Evolutionary conservation across 2,888 invertebrate genomes (phyloP).

Genomic region (Limnephilus auricula): DNA sequence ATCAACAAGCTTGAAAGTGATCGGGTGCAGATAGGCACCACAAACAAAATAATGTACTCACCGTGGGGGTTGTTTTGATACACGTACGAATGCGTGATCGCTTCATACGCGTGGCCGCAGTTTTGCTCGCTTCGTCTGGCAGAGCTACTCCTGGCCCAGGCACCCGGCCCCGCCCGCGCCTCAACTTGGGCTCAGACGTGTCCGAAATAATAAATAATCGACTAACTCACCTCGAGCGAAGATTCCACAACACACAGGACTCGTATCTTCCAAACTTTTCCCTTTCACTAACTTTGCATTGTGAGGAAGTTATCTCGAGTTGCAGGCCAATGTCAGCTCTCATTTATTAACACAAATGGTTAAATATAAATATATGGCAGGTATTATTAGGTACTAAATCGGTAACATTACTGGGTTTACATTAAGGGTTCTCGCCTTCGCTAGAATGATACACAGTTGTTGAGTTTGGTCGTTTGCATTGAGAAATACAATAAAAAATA

Average conservation of each 20-base stretch:
- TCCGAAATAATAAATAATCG: conserved; percentile 33
- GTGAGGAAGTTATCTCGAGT: neutral
- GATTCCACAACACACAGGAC: neutral
- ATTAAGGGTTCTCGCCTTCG: too few relatives aligned
- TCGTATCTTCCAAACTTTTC: neutral
- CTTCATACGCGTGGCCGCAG: neutral
- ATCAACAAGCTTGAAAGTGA: neutral
- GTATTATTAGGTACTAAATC: too few relatives aligned
- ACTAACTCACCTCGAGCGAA: conserved; percentile 37
- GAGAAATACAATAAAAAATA: too few relatives aligned
- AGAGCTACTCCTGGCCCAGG: neutral
- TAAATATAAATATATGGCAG: too few relatives aligned
- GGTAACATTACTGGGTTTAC: too few relatives aligned
- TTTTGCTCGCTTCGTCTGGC: neutral
- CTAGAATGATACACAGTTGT: too few relatives aligned
- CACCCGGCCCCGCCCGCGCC: neutral
- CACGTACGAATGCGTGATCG: neutral
- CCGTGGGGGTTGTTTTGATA: neutral
- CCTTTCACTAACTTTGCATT: conserved; percentile 26
- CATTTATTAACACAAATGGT: neutral
- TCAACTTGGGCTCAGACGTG: neutral
- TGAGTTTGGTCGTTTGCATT: too few relatives aligned
- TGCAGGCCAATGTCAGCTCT: neutral
- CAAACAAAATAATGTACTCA: neutral
- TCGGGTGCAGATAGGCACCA: neutral